A percentile compares a stretch with the other conserved stretches of the same genome.
Conservation (phyloP, 1,140 invertebrate genomes). For the Hyposmocoma kahamanoa region DNA sequence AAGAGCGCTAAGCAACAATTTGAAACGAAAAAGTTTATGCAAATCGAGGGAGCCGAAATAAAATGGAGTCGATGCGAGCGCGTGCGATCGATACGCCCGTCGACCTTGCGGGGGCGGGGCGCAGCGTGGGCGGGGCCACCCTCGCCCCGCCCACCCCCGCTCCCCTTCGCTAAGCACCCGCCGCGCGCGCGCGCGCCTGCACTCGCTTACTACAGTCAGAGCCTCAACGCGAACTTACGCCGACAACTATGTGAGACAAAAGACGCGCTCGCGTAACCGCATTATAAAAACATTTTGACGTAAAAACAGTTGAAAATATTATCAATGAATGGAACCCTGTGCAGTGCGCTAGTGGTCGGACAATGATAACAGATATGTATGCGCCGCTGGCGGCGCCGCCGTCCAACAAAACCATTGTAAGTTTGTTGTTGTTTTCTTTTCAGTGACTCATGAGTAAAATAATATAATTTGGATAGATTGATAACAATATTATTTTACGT, state of each 20-base stretch:
- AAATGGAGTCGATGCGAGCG: constrained; percentile 55
- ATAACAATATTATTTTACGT: no score
- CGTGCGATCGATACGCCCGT: constrained; percentile 57
- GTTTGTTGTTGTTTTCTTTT: no score
- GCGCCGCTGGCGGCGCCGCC: constrained; percentile 57
- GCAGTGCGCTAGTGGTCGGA: no score
- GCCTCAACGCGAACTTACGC: constrained; percentile 22
- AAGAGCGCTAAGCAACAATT: constrained; percentile 32
- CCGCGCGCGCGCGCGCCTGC: constrained; percentile 3
- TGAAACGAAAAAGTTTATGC: constrained; percentile 63
- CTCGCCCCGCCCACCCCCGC: constrained; percentile 47
- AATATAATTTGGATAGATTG: background rate
- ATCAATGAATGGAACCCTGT: no score
- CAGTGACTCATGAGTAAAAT: no score
- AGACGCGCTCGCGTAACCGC: background rate
- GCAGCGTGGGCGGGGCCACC: constrained; percentile 22
- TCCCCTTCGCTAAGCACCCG: constrained; percentile 15
- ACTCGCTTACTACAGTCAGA: constrained; percentile 9
- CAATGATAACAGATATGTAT: constrained; percentile 67
- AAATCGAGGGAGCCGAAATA: constrained; percentile 65
- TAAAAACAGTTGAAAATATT: background rate
- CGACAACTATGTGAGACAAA: constrained; percentile 19
- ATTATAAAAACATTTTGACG: background rate
- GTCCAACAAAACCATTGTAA: constrained; percentile 54
- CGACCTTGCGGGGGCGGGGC: constrained; percentile 7